phyloP scores from a whole-genome alignment of 2,113 vertebrate species.

The Caloenas nicobarica region DNA sequence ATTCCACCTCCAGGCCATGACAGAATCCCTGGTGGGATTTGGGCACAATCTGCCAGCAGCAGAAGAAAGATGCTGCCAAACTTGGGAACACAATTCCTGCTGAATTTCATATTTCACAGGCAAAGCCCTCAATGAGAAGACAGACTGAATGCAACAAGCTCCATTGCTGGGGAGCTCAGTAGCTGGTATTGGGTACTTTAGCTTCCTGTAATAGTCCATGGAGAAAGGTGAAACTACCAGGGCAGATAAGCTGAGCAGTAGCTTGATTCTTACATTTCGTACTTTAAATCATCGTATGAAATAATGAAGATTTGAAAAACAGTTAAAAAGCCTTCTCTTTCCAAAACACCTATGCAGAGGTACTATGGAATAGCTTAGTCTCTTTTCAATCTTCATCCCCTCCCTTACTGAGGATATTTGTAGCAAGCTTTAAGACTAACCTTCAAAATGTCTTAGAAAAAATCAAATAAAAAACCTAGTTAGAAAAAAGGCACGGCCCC shows the following conservation, averaged over 20 bases:
- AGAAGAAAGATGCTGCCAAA: not conserved
- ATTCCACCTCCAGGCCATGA: not conserved
- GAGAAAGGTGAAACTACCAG: not conserved
- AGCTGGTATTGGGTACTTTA: not conserved
- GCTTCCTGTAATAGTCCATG: not conserved
- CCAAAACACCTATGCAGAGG: not conserved
- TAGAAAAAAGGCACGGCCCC: not conserved
- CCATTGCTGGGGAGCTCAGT: not conserved
- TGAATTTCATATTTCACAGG: not conserved
- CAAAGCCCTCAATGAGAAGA: not conserved
- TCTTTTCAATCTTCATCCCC: not conserved
- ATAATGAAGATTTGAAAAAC: not conserved
- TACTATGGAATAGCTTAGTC: not conserved
- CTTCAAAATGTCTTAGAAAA: rapidly evolving
- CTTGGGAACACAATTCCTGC: too few species aligned
- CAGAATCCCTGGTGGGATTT: not conserved
- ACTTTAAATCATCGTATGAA: not conserved
- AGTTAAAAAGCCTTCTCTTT: not conserved
- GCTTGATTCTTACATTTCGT: not conserved
- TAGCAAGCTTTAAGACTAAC: not conserved
- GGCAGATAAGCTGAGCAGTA: not conserved
- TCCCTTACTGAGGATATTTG: not conserved
- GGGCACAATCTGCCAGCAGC: not conserved
- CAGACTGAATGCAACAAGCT: not conserved
- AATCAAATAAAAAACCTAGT: not conserved